Conservation (phyloP, 2,113 vertebrate genomes). For the Rhagologus leucostigma region DNA sequence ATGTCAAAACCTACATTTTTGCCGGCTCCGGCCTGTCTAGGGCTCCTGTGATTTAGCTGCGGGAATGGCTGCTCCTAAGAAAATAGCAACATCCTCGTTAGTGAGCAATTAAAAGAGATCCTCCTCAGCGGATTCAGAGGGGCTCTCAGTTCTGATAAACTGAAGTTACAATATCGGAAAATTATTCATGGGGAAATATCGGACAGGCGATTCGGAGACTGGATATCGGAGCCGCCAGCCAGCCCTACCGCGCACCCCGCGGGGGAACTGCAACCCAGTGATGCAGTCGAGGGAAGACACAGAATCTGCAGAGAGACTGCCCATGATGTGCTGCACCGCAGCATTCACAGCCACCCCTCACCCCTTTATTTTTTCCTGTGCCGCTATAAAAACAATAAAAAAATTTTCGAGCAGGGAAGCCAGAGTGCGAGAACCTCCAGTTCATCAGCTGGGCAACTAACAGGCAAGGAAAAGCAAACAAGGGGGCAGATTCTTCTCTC, state of each 20-base stretch:
- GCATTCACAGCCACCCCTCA: neutral
- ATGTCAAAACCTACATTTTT: slow-evolving; percentile 87
- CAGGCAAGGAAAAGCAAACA: slow-evolving; percentile 13
- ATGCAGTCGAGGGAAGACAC: neutral
- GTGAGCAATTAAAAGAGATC: slow-evolving; percentile 71
- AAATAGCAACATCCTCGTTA: slow-evolving; percentile 76
- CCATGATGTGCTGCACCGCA: neutral
- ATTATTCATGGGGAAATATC: neutral
- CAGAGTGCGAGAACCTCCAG: neutral
- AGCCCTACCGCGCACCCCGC: fast-evolving
- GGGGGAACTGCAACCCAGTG: neutral
- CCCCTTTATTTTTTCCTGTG: neutral
- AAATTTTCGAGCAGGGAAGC: fast-evolving
- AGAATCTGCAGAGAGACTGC: neutral
- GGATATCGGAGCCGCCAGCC: neutral
- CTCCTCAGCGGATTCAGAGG: neutral
- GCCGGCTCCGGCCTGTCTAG: slow-evolving; percentile 88
- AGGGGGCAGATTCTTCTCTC: neutral
- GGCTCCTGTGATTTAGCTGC: slow-evolving; percentile 75
- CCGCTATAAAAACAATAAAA: neutral
- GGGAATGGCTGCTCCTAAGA: slow-evolving; percentile 73
- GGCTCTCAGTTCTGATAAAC: neutral
- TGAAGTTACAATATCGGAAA: neutral
- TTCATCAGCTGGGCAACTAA: neutral
- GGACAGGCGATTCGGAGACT: neutral